Evolutionary conservation across 2,888 invertebrate genomes (phyloP).

Genomic region (Helobdella robusta): DNA sequence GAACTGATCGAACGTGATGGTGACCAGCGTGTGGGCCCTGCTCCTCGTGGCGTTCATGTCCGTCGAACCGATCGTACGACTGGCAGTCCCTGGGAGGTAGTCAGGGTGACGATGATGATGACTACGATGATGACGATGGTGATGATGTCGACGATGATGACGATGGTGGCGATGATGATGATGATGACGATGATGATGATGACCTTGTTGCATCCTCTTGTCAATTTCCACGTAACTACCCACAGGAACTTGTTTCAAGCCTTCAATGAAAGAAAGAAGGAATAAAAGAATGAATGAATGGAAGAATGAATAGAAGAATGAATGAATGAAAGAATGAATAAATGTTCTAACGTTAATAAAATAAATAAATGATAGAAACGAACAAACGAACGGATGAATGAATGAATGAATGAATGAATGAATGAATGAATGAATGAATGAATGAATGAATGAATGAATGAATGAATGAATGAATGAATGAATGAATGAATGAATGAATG

Average conservation of each 20-base stretch:
- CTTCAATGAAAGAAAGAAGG: constrained; percentile 26
- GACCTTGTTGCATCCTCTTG: constrained; percentile 49
- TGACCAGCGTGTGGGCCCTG: constrained; percentile 50
- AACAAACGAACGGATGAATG: background rate
- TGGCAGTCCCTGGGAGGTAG: constrained; percentile 48
- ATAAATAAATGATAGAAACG: too few relatives aligned
- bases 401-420: background rate
- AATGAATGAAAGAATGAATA: too few relatives aligned
- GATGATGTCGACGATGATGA: background rate
- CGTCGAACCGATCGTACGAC: constrained; percentile 49
- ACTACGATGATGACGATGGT: background rate
- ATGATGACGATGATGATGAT: background rate
- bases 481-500: too few relatives aligned
- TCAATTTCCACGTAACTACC: constrained; percentile 50
- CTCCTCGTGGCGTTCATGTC: constrained; percentile 51
- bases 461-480: too few relatives aligned
- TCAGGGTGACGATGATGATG: background rate
- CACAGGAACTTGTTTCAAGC: constrained; percentile 48
- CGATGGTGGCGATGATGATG: background rate
- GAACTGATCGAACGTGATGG: constrained; percentile 50
- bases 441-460: too few relatives aligned
- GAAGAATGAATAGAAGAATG: too few relatives aligned
- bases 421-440: background rate
- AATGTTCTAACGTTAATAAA: background rate
- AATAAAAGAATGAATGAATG: background rate